A percentile compares a stretch with the other conserved stretches of the same genome.
Evolutionary conservation across 2,797 vertebrate genomes (phyloP).

Genomic region (Podargus strigoides): DNA sequence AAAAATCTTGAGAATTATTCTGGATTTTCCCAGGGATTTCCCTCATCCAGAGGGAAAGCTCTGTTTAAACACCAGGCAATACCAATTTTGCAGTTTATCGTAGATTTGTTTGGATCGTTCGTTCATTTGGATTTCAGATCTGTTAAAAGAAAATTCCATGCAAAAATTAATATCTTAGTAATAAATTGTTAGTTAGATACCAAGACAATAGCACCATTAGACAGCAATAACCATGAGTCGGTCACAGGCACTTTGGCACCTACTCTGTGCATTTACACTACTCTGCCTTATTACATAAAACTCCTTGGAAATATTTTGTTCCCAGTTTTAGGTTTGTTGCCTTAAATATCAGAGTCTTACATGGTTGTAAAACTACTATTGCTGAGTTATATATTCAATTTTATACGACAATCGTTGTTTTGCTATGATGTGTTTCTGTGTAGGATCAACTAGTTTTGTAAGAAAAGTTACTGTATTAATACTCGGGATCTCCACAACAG

Average conservation of each 20-base stretch:
- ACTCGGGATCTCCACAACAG: not conserved
- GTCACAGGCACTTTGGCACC: not conserved
- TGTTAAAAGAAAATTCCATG: not conserved
- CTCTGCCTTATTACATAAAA: not conserved
- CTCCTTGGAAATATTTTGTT: not conserved
- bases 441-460: not conserved
- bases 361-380: not conserved
- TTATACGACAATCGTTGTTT: not conserved
- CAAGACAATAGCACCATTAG: not conserved
- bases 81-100: not conserved
- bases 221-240: not conserved
- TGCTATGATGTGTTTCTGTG: not conserved
- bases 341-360: not conserved
- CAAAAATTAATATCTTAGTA: not conserved
- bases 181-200: not conserved
- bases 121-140: not conserved
- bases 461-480: not conserved
- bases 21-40: not conserved
- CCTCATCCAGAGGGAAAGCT: not conserved
- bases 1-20: not conserved
- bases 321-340: not conserved
- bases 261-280: not conserved
- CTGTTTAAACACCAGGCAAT: not conserved
- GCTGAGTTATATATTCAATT: not conserved
- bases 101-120: not conserved